Percentiles rank a stretch among this genome's conserved stretches.
These are phyloP conservation scores for Xylocopa sonorina DNA, from an alignment of 1,140 invertebrate genomes.

Conservation along the genomic window DNA sequence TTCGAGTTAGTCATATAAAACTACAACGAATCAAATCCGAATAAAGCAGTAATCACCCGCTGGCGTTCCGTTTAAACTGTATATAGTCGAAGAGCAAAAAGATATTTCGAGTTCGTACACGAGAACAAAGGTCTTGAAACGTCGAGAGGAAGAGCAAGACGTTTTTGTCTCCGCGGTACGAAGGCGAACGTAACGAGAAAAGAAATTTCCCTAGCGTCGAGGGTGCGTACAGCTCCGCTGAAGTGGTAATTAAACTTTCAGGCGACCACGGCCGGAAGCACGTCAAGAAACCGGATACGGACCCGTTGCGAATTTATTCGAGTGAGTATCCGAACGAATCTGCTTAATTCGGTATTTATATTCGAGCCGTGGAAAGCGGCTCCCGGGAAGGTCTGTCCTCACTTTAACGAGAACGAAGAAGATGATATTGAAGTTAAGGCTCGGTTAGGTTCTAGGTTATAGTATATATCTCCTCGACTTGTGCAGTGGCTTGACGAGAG, in stretches of 20 bases:
- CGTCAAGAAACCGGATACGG: conserved; percentile 22
- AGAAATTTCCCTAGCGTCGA: conserved; percentile 9
- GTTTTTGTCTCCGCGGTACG: not conserved
- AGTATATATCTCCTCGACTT: not conserved
- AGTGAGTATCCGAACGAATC: conserved; percentile 67
- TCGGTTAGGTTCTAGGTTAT: not conserved
- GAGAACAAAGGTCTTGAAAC: not conserved
- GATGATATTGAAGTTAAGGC: not conserved
- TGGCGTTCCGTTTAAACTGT: no score
- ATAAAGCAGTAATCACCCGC: no score
- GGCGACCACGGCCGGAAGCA: conserved; percentile 36
- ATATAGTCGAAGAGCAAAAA: no score
- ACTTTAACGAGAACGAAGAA: not conserved
- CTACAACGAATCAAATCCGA: no score
- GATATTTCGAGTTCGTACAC: no score
- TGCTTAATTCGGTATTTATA: conserved; percentile 46
- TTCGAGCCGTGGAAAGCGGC: conserved; percentile 2
- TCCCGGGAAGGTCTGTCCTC: not conserved
- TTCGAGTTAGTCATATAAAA: no score
- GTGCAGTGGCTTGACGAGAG: not conserved
- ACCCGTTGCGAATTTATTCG: conserved; percentile 72
- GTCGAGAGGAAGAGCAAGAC: not conserved
- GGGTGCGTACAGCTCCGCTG: conserved; percentile 1
- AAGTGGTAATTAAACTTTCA: conserved; percentile 62
- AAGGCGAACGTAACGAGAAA: not conserved